Evolutionary conservation across 2,888 invertebrate genomes (phyloP).

Genomic region (Drosophila trichaetosa): DNA sequence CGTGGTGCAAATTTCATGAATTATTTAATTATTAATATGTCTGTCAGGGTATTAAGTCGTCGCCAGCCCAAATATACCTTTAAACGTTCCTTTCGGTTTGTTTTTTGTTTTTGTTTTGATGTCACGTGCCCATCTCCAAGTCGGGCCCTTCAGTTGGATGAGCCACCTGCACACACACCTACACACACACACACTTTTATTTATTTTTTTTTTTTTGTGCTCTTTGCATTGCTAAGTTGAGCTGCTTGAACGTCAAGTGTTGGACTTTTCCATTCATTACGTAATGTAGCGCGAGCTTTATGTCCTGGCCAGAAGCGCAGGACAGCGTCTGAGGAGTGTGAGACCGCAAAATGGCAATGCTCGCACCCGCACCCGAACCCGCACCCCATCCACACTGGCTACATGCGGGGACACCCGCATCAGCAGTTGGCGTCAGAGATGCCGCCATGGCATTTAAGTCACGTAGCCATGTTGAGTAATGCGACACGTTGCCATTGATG

Average conservation of each 20-base stretch:
- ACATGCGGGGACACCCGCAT: background rate
- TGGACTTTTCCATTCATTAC: slow-evolving; percentile 67
- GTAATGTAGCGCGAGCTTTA: slow-evolving; percentile 66
- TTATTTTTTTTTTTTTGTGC: slow-evolving; percentile 18
- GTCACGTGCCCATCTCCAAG: slow-evolving; percentile 48
- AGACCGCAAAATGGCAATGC: slow-evolving; percentile 61
- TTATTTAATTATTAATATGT: slow-evolving; percentile 1
- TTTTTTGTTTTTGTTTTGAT: slow-evolving; percentile 2
- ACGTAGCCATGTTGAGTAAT: slow-evolving; percentile 80
- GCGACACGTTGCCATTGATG: slow-evolving; percentile 80
- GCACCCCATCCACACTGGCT: background rate
- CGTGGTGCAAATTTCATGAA: background rate
- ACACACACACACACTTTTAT: slow-evolving; percentile 8
- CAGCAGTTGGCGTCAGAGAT: slow-evolving; percentile 1
- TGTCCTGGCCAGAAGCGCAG: slow-evolving; percentile 43
- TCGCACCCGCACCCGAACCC: background rate
- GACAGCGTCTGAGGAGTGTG: background rate
- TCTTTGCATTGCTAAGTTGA: slow-evolving; percentile 63
- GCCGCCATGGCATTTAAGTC: slow-evolving; percentile 73
- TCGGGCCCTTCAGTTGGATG: background rate
- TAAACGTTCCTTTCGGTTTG: background rate
- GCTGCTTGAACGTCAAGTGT: slow-evolving; percentile 47
- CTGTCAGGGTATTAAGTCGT: background rate
- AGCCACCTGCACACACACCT: background rate
- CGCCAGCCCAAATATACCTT: background rate